Conservation (phyloP, 2,113 vertebrate species). For the Pitta sordida region DNA sequence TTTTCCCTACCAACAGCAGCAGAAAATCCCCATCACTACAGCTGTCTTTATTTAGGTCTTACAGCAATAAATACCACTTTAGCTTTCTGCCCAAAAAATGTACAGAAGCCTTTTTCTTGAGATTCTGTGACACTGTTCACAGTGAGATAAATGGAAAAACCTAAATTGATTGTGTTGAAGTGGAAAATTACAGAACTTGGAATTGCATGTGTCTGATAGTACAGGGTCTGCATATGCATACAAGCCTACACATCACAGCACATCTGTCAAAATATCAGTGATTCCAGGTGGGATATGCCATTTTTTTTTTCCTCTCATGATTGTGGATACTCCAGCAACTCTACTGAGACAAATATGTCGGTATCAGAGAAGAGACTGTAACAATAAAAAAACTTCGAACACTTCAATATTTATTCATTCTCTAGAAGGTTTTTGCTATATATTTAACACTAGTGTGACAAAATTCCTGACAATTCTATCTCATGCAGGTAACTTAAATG, state of each 20-base stretch:
- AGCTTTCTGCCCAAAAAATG: not conserved
- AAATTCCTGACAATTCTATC: not conserved
- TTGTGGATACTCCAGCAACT: not conserved
- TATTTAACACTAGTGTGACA: slow-evolving; percentile 18
- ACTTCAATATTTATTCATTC: slow-evolving; percentile 4
- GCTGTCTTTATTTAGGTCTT: not conserved
- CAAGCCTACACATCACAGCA: not conserved
- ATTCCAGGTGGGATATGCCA: not conserved
- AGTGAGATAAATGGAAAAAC: not conserved
- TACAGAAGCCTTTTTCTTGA: not conserved
- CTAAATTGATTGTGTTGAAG: not conserved
- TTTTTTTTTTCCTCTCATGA: not conserved
- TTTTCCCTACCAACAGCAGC: not conserved
- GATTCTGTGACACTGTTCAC: not conserved
- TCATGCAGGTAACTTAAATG: slow-evolving; percentile 42
- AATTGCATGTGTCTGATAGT: not conserved
- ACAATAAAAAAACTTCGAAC: not conserved
- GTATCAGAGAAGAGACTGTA: slow-evolving; percentile 9
- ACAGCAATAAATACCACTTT: not conserved
- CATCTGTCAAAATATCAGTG: not conserved
- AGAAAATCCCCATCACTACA: not conserved
- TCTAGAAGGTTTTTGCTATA: not conserved
- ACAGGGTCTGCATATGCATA: not conserved
- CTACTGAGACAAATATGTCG: not conserved
- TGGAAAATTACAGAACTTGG: not conserved